Percentiles rank a stretch among this genome's conserved stretches.
phyloP scores from a whole-genome alignment of 2,113 vertebrate genomes.

The Cettia cetti region DNA sequence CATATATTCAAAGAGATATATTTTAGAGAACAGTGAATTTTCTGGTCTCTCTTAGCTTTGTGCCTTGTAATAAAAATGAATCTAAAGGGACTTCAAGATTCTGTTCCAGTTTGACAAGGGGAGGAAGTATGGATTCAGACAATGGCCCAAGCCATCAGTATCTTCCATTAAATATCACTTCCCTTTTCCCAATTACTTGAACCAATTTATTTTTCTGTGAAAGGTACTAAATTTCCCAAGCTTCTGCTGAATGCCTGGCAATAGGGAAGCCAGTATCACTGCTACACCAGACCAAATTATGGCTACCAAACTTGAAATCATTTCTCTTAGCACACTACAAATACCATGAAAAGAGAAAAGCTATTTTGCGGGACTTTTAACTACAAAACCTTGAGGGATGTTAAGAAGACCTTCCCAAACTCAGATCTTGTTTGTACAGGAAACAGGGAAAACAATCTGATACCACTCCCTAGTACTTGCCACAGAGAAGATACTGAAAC shows the following conservation, averaged over 20 bases:
- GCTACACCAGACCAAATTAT: background rate
- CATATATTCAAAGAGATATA: background rate
- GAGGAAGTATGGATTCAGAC: background rate
- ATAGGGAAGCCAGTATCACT: background rate
- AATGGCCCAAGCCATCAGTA: background rate
- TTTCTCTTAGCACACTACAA: background rate
- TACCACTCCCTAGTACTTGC: background rate
- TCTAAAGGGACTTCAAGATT: background rate
- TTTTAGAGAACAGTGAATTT: background rate
- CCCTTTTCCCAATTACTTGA: background rate
- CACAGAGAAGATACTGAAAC: background rate
- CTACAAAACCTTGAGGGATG: background rate
- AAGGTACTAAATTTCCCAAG: background rate
- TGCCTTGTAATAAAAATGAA: background rate
- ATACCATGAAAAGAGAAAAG: background rate
- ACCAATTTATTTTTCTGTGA: background rate
- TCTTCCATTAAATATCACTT: background rate
- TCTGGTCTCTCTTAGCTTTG: background rate
- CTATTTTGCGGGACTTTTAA: background rate
- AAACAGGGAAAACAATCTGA: background rate
- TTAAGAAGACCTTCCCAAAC: background rate
- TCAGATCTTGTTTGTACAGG: background rate
- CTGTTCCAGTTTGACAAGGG: background rate
- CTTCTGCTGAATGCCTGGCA: background rate
- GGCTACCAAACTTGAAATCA: background rate